Evolutionary conservation across 2,888 invertebrate genomes (phyloP), one percentile per base, ranked within the genome.

Genomic region (Cantharis rufa): DNA sequence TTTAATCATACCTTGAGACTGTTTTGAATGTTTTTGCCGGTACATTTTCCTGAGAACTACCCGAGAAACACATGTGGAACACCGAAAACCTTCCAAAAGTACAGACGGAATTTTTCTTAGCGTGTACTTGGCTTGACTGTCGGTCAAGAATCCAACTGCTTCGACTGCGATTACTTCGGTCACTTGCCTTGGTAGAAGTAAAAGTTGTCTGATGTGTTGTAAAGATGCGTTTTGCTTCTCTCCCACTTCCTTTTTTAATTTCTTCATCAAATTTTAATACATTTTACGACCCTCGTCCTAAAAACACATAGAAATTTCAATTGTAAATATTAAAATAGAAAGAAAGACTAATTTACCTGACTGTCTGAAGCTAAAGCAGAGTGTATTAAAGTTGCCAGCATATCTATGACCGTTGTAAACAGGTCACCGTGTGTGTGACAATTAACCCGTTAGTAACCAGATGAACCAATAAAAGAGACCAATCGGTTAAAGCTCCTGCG

Each of bases 361-460:
- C 85, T 90, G 81, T 96, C 96, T 10, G 95, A 94, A 1, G 97
- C 95, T 80, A 89, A 9, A n/a, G n/a, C n/a, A n/a, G n/a, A n/a
- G n/a, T n/a, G n/a, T n/a, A n/a, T n/a, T n/a, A n/a, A n/a, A n/a
- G 98, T 97, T 3, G 96, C 95, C 84, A 99, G 90, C 99, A 99
- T 99, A 89, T 99, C 99, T 85, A 98, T 92, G 78, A 98, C 95
- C 1, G 97, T 98, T n/a, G 96, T 95, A 89, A 98, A 99, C 80
- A 99, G 90, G 88, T 98, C 96, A 86, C 95, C 96, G 87, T 86
- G 89, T 86, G 96, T 96, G 84, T 97, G 96, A 3, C 98, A 75
- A 99, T 94, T 10, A 99, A 94, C 48, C 96, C 96, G 85, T 97
- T 94, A 72, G 96, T 97, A 28, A 99, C 94, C 7, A 99, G 90